phyloP scores from a whole-genome alignment of 2,797 vertebrate genomes.

The Amphiprion clarkii region DNA sequence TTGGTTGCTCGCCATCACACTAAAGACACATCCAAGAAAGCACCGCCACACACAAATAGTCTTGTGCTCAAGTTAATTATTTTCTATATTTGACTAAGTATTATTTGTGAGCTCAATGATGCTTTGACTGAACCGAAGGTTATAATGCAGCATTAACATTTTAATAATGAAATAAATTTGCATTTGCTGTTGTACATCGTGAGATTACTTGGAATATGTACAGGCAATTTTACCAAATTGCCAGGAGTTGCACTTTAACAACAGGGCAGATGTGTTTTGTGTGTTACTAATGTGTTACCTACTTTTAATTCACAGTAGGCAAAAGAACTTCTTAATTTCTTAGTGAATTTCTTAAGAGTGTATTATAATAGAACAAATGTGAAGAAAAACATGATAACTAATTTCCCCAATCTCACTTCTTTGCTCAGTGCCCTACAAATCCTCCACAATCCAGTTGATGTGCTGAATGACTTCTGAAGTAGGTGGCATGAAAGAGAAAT shows the following conservation, averaged over 20 bases:
- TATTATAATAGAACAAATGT: slow-evolving; percentile 41
- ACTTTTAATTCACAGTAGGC: slow-evolving; percentile 19
- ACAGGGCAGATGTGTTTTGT: background rate
- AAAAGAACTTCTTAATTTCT: no score
- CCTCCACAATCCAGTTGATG: slow-evolving; percentile 79
- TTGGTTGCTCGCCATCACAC: slow-evolving; percentile 73
- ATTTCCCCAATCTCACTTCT: slow-evolving; percentile 64
- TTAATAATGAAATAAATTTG: slow-evolving; percentile 36
- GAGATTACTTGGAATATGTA: slow-evolving; percentile 17
- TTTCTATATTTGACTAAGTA: slow-evolving; percentile 70
- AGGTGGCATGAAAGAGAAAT: slow-evolving; percentile 82
- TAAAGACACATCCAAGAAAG: slow-evolving; percentile 60
- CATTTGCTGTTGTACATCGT: slow-evolving; percentile 7
- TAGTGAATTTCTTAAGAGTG: slow-evolving; percentile 11
- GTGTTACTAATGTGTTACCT: background rate
- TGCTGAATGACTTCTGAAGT: slow-evolving; percentile 80
- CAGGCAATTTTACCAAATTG: slow-evolving; percentile 6
- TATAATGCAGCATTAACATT: slow-evolving; percentile 38
- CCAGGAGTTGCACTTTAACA: slow-evolving; percentile 20
- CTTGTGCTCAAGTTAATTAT: slow-evolving; percentile 69
- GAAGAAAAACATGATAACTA: slow-evolving; percentile 50
- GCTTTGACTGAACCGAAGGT: slow-evolving; percentile 49
- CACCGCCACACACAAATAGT: slow-evolving; percentile 60
- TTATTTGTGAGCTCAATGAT: slow-evolving; percentile 57
- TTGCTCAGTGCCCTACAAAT: slow-evolving; percentile 70